Evolutionary conservation across 2,797 vertebrate species (phyloP).

Genomic region (Garrulus glandarius): DNA sequence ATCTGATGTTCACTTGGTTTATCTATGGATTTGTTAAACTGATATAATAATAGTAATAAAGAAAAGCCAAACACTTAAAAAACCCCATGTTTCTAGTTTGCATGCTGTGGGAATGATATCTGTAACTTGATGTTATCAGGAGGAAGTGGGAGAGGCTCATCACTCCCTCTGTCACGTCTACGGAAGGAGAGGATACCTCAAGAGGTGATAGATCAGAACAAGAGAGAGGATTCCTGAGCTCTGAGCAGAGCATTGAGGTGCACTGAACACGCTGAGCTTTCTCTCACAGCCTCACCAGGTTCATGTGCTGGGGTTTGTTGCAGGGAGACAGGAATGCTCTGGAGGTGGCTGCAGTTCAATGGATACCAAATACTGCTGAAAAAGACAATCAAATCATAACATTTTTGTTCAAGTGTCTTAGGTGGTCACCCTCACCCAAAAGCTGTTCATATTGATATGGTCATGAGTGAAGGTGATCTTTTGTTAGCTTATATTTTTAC

Average conservation of each 20-base stretch:
- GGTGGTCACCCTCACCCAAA: neutral
- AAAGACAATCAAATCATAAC: neutral
- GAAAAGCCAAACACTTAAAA: neutral
- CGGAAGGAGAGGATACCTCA: neutral
- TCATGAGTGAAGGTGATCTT: neutral
- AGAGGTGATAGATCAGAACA: accelerated
- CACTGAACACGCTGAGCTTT: accelerated
- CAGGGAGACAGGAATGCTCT: neutral
- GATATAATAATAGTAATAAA: neutral
- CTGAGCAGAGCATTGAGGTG: accelerated
- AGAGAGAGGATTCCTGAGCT: neutral
- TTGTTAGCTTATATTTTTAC: neutral
- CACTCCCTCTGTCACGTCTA: neutral
- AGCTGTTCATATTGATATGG: neutral
- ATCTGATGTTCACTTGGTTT: neutral
- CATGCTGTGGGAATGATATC: neutral
- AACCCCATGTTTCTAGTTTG: neutral
- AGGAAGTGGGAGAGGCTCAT: neutral
- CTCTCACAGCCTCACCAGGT: neutral
- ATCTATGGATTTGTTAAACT: neutral
- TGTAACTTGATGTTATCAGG: neutral
- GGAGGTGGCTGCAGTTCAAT: neutral
- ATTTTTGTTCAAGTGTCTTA: neutral
- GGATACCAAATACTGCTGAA: neutral
- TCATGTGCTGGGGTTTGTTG: neutral